These are phyloP conservation scores for human (Homo sapiens) DNA, from an alignment of 2,113 vertebrate genomes.

Conservation along the genomic window GRCh38 chr15:50951001-50951500, in stretches of 20 bases:
- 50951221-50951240: not conserved
- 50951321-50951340: not conserved
- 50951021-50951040: not conserved
- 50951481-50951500: not conserved
- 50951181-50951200: not conserved
- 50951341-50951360: not conserved
- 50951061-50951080: not conserved
- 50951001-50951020: no score
- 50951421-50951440: not conserved
- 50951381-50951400: not conserved
- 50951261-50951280: not conserved
- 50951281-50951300: not conserved
- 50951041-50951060: not conserved
- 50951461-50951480: not conserved
- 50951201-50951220: not conserved
- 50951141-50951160: not conserved
- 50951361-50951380: not conserved
- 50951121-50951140: not conserved
- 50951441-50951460: not conserved
- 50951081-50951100: conserved; percentile 2
- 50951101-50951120: not conserved
- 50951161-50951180: not conserved
- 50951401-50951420: not conserved
- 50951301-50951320: not conserved
- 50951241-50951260: not conserved